A percentile compares a stretch with the other conserved stretches of the same genome.
Evolutionary conservation across 2,888 invertebrate species (phyloP).

Genomic region (Tipula vernalis): DNA sequence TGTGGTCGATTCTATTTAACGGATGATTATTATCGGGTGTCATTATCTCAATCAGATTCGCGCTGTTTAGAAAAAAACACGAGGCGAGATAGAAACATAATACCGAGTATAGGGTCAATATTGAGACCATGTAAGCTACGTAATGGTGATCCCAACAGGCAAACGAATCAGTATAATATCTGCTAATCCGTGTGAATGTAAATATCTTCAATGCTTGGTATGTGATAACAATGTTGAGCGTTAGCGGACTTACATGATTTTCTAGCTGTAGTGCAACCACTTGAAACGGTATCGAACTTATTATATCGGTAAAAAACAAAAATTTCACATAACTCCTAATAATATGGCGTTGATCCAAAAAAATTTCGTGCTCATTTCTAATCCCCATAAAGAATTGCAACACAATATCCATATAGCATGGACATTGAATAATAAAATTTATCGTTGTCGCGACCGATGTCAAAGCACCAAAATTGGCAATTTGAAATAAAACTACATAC

Average conservation of each 20-base stretch:
- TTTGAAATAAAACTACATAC: not conserved
- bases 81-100: not conserved
- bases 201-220: not conserved
- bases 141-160: not conserved
- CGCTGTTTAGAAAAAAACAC: not conserved
- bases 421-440: not conserved
- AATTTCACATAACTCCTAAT: not conserved
- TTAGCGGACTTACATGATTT: not conserved
- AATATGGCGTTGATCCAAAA: not conserved
- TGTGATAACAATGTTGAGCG: not conserved
- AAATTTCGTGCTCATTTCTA: not conserved
- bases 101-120: not conserved
- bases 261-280: not conserved
- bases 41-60: not conserved
- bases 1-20: not conserved
- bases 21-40: not conserved
- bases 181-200: not conserved
- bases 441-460: not conserved
- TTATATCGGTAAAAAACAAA: not conserved
- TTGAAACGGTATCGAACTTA: not conserved
- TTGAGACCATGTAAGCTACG: not conserved
- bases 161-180: not conserved
- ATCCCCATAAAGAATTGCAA: not conserved
- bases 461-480: not conserved
- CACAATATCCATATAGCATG: not conserved